Evolutionary conservation across 2,113 vertebrate genomes (phyloP).

Genomic region (Aptenodytes forsteri): DNA sequence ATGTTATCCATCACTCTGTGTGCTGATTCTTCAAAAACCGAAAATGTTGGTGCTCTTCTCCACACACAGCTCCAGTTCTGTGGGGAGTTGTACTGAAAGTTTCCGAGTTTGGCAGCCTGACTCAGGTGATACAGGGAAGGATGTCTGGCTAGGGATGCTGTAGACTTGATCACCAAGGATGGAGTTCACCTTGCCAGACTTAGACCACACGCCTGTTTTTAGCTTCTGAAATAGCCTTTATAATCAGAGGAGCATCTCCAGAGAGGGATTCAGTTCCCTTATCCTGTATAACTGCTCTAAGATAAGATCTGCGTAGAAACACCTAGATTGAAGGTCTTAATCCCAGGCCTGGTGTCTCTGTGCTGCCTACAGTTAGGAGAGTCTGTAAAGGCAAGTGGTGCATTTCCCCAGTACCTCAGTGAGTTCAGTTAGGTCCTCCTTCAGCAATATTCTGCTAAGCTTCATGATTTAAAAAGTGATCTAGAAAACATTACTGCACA

Average conservation of each 20-base stretch:
- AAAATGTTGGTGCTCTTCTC: neutral
- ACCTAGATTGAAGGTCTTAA: neutral
- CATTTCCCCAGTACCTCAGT: neutral
- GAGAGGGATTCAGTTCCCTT: neutral
- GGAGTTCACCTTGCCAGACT: neutral
- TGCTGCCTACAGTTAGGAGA: neutral
- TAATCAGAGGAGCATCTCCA: neutral
- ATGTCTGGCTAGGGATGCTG: neutral
- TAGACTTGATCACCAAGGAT: neutral
- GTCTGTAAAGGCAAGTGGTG: neutral
- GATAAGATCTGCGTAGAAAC: neutral
- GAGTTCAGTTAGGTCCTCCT: neutral
- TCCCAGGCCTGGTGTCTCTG: neutral
- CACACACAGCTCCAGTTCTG: neutral
- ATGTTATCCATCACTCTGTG: neutral
- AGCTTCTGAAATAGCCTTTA: neutral
- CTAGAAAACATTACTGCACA: neutral
- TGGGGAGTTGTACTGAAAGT: neutral
- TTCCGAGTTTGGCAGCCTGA: neutral
- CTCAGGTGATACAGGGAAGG: neutral
- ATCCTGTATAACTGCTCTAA: neutral
- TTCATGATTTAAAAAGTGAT: neutral
- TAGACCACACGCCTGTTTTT: neutral
- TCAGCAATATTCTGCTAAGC: neutral
- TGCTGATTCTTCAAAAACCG: neutral